phyloP scores from a whole-genome alignment of 2,797 vertebrate species.

The Hylomyscus alleni region DNA sequence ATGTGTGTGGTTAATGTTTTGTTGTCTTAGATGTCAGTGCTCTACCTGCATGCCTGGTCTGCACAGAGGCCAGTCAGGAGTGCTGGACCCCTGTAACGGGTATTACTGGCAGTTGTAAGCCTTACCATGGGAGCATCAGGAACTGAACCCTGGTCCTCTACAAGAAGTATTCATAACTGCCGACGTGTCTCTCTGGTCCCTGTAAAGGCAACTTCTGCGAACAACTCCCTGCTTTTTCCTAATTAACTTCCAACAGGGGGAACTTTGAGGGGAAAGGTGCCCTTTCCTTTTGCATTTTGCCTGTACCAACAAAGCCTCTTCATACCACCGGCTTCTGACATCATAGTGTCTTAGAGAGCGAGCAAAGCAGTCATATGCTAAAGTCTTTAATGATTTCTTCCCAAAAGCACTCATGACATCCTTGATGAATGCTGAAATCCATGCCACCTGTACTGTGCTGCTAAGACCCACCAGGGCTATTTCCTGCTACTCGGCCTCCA shows the following conservation, averaged over 20 bases:
- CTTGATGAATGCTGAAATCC: too few species aligned
- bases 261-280: neutral
- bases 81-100: neutral
- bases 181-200: too few species aligned
- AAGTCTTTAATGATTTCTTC: neutral
- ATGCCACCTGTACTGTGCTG: too few species aligned
- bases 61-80: neutral
- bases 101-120: neutral
- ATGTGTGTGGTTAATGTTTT: neutral
- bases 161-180: neutral
- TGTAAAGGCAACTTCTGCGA: slow-evolving; percentile 12
- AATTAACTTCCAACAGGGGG: neutral
- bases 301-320: neutral
- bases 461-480: too few species aligned
- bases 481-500: neutral
- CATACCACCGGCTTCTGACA: neutral
- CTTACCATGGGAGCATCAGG: neutral
- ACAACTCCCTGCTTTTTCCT: neutral
- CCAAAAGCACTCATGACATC: too few species aligned
- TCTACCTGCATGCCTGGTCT: neutral
- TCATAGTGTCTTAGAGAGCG: too few species aligned
- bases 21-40: too few species aligned
- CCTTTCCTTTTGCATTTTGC: neutral
- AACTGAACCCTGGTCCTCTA: neutral
- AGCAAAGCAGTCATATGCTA: neutral